phyloP scores from a whole-genome alignment of 2,888 invertebrate genomes.

The Neoaliturus tenellus region DNA sequence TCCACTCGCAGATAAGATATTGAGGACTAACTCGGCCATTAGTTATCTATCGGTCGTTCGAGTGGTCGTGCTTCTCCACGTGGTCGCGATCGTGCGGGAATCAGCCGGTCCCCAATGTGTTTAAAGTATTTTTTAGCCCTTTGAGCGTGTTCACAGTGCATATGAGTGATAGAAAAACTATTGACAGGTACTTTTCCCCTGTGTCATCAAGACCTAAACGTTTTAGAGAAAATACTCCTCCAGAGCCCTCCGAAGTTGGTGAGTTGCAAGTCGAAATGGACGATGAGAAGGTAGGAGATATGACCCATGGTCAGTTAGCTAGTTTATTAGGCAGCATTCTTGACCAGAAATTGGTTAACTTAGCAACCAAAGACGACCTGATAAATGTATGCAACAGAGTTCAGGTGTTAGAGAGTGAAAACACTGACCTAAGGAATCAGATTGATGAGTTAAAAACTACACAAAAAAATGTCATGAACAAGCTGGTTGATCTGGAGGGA shows the following conservation, averaged over 20 bases:
- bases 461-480: neutral
- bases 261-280: neutral
- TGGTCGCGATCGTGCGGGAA: too few species aligned
- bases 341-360: neutral
- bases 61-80: too few species aligned
- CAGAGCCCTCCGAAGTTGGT: neutral
- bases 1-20: too few species aligned
- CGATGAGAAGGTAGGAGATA: neutral
- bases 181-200: neutral
- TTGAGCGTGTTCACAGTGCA: too few species aligned
- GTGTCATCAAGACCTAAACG: neutral
- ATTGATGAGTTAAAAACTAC: neutral
- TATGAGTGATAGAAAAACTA: neutral
- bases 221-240: neutral
- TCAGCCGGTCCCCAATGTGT: too few species aligned
- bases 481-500: constrained; percentile 16
- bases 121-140: too few species aligned
- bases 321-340: neutral
- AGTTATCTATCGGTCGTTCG: too few species aligned
- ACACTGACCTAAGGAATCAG: neutral
- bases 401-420: neutral
- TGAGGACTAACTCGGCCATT: too few species aligned
- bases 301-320: constrained; percentile 1
- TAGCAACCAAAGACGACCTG: constrained; percentile 19
- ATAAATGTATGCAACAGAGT: neutral